Evolutionary conservation across 2,888 invertebrate genomes (phyloP), one percentile per base, ranked within the genome.

Genomic region (Artemia sp.): DNA sequence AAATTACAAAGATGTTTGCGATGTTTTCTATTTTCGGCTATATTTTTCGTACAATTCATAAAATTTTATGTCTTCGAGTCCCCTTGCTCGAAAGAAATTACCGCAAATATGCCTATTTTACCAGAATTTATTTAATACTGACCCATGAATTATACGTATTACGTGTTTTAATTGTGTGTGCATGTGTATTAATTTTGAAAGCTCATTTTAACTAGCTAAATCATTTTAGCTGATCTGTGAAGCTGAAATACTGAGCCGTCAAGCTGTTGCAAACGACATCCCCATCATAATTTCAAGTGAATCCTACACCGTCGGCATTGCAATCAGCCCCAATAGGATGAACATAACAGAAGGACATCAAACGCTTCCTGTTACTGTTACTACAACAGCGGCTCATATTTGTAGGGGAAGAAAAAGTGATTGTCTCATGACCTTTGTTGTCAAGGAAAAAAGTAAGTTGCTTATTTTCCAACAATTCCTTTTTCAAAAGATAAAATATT

Each of bases 261-360:
- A n/a, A n/a, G 14, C n/a, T 24, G 14, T 19, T n/a, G 14, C 10
- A 19, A 24, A 58, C 24, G 14, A 19, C 24, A 24, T 58, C 14
- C 24, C 64, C 9, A n/a, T 24, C 24, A 58, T 58, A 19, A n/a
- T 58, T 11, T 19, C 64, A n/a, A 58, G 64, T 58, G 64, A 58
- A 58, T 19, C 14, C 64, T 58, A 58, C 24, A 58, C 64, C 10
- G 64, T 58, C 24, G 64, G 64, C 14, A 58, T 58, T 19, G 14
- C 8, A 58, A n/a, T 58, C n/a, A n/a, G 24, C 8, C 10, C n/a
- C 10, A 58, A 10, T 11, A 58, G 11, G 24, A 58, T 58, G 8
- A 58, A 58, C 64, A 58, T 58, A 10, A 58, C 64, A 58, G 64
- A 58, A 58, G 64, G 64, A 58, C 14, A 58, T 19, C 64, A 58